Percentiles rank a stretch among this genome's conserved stretches.
Evolutionary conservation across 2,797 vertebrate genomes (phyloP).

Genomic region (Hephaestus fuliginosus): DNA sequence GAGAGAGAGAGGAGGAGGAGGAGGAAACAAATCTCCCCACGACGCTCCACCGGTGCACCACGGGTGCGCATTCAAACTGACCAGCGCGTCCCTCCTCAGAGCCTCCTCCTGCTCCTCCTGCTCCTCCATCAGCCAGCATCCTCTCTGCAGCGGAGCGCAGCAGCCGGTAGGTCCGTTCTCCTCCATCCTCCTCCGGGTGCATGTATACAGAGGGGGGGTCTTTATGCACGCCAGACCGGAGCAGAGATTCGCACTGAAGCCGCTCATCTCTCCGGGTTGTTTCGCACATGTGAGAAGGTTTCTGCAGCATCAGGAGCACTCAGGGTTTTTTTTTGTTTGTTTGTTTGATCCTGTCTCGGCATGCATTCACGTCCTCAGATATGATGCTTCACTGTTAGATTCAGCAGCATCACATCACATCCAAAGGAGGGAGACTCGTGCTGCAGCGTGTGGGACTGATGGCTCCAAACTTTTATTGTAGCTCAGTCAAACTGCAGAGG

Average conservation of each 20-base stretch:
- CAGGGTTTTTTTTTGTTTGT: too few relatives aligned
- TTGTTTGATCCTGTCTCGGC: background rate
- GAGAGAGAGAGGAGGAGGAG: constrained; percentile 32
- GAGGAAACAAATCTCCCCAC: background rate
- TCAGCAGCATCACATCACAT: background rate
- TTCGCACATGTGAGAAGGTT: too few relatives aligned
- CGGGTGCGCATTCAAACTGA: constrained; percentile 76
- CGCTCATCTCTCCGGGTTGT: background rate
- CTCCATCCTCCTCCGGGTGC: background rate
- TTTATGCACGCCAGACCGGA: background rate
- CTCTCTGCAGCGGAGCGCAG: constrained; percentile 8
- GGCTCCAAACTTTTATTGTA: constrained; percentile 47
- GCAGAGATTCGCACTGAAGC: background rate
- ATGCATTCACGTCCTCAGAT: background rate
- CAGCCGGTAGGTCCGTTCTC: constrained; percentile 48
- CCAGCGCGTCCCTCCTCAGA: constrained; percentile 66
- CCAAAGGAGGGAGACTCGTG: background rate
- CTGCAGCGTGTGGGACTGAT: constrained; percentile 9
- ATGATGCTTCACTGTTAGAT: constrained; percentile 6
- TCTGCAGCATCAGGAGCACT: too few relatives aligned
- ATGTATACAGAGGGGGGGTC: background rate
- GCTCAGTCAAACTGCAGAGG: background rate
- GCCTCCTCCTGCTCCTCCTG: constrained; percentile 32
- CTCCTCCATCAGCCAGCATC: constrained; percentile 20
- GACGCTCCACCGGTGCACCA: constrained; percentile 54